A percentile compares a stretch with the other conserved stretches of the same genome.
phyloP scores from a whole-genome alignment of 2,888 invertebrate species.

The Leptinotarsa juncta region DNA sequence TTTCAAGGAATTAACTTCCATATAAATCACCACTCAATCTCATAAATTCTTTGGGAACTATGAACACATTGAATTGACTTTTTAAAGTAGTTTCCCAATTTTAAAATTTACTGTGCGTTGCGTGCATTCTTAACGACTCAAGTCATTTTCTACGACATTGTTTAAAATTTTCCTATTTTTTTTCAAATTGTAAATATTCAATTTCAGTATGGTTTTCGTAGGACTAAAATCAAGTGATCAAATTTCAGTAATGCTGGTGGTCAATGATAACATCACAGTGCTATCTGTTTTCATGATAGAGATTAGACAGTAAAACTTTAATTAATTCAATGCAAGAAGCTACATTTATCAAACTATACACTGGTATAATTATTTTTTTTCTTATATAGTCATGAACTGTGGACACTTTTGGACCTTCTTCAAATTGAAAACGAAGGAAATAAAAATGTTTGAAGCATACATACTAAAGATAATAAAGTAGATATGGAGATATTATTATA shows the following conservation, averaged over 20 bases:
- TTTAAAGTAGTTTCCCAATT: slow-evolving; percentile 36
- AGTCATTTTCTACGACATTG: neutral
- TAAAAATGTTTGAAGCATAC: too few relatives aligned
- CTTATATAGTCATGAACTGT: too few relatives aligned
- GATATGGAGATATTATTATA: too few relatives aligned
- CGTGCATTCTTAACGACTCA: slow-evolving; percentile 5
- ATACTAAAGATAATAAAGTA: too few relatives aligned
- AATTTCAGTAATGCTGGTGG: neutral
- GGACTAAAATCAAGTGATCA: neutral
- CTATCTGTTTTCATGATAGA: too few relatives aligned
- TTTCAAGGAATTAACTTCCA: slow-evolving; percentile 4
- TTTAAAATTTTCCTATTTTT: neutral
- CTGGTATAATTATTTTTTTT: too few relatives aligned
- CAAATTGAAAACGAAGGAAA: too few relatives aligned
- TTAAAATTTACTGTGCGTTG: neutral
- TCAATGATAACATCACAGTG: neutral
- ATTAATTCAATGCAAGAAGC: too few relatives aligned
- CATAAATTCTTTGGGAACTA: slow-evolving; percentile 30
- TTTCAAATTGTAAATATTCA: slow-evolving; percentile 1
- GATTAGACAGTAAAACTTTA: too few relatives aligned
- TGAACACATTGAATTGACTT: slow-evolving; percentile 65
- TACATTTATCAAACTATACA: too few relatives aligned
- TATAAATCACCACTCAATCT: slow-evolving; percentile 1
- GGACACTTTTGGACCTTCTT: too few relatives aligned
- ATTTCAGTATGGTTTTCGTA: neutral